Percentiles rank a stretch among this genome's conserved stretches.
Evolutionary conservation across 1,140 invertebrate genomes (phyloP).

Genomic region (Scaptomyza graminum): DNA sequence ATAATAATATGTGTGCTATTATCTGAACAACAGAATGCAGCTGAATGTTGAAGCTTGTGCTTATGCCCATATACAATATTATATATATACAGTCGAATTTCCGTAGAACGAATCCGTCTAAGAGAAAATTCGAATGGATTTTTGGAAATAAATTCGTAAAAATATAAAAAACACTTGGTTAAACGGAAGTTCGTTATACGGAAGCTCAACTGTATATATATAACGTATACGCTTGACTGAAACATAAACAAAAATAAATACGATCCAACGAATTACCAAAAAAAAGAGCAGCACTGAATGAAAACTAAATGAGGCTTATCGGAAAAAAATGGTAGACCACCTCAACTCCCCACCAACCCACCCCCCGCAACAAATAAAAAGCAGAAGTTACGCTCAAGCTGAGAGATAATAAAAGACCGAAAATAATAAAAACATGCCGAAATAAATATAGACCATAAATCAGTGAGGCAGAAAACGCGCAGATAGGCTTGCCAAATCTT

Average conservation of each 20-base stretch:
- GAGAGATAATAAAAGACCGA: conserved; percentile 43
- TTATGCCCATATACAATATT: too few relatives aligned
- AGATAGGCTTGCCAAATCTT: conserved; percentile 53
- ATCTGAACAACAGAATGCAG: conserved; percentile 10
- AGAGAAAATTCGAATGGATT: too few relatives aligned
- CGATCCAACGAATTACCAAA: conserved; percentile 3
- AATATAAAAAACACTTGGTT: too few relatives aligned
- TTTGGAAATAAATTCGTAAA: too few relatives aligned
- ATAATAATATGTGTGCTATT: conserved; percentile 23
- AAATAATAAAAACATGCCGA: conserved; percentile 43
- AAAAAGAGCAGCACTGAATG: conserved; percentile 46
- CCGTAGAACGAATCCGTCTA: too few relatives aligned
- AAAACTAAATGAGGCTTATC: conserved; percentile 79
- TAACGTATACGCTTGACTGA: conserved; percentile 60
- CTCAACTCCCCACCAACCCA: too few relatives aligned
- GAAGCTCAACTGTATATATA: conserved; percentile 4
- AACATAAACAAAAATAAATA: conserved; percentile 7
- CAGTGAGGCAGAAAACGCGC: conserved; percentile 68
- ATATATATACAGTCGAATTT: too few relatives aligned
- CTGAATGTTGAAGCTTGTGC: conserved; percentile 13
- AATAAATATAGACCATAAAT: conserved; percentile 75
- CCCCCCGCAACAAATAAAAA: conserved; percentile 12
- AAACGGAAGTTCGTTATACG: too few relatives aligned
- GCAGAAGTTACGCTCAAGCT: conserved; percentile 16
- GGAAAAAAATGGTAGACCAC: conserved; percentile 37